These are phyloP conservation scores for Clamator glandarius DNA, from an alignment of 2,797 vertebrate species.

Conservation along the genomic window DNA sequence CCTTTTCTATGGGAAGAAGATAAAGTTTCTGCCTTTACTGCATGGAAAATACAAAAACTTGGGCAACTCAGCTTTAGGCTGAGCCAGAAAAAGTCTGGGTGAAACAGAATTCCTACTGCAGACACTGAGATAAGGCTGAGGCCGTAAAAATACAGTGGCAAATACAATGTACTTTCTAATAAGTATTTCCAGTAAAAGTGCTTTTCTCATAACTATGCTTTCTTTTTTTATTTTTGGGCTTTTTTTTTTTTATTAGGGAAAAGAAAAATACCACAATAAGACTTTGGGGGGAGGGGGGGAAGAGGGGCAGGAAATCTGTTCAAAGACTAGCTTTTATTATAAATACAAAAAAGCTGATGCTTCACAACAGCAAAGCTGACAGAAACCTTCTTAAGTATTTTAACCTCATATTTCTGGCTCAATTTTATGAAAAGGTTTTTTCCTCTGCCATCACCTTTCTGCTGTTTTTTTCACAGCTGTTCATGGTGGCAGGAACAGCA, in stretches of 20 bases:
- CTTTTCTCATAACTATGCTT: not conserved
- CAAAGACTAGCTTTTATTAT: not conserved
- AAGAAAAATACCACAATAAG: not conserved
- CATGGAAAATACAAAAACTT: constrained; percentile 13
- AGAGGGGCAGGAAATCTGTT: not conserved
- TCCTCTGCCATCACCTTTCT: not conserved
- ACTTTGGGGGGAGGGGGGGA: too few relatives aligned
- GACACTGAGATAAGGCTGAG: not conserved
- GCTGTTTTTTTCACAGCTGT: not conserved
- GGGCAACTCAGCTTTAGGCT: not conserved
- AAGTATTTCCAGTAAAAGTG: not conserved
- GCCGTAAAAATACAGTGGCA: not conserved
- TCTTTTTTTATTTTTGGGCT: not conserved
- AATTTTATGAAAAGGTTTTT: not conserved
- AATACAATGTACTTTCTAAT: not conserved
- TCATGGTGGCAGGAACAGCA: not conserved
- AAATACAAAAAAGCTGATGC: not conserved
- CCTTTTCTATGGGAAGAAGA: not conserved
- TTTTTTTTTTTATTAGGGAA: not conserved
- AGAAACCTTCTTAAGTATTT: not conserved
- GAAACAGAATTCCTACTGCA: not conserved
- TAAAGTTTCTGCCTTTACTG: constrained; percentile 3
- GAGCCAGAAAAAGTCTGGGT: not conserved
- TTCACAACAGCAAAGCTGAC: not conserved
- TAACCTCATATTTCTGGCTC: not conserved